Conservation (phyloP, 1,140 invertebrate species). For the Dendrolimus kikuchii region DNA sequence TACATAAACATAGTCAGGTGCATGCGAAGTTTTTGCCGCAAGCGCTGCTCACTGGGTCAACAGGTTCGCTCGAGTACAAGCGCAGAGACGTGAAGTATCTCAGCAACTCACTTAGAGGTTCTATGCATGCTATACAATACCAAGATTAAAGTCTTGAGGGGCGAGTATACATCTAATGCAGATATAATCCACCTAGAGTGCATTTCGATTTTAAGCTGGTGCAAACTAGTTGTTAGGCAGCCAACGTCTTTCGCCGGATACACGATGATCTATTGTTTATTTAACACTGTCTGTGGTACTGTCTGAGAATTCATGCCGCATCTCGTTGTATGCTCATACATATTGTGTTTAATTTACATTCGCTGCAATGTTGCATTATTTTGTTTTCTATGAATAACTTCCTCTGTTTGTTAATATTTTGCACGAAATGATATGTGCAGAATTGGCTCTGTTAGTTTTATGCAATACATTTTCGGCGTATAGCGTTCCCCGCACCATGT, state of each 20-base stretch:
- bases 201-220: constrained; percentile 18
- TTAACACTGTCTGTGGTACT: constrained; percentile 27
- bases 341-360: constrained; percentile 7
- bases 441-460: constrained; percentile 56
- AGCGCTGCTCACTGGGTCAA: constrained; percentile 51
- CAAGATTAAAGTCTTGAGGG: too few relatives aligned
- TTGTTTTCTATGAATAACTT: background rate
- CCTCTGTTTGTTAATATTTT: constrained; percentile 1
- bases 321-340: constrained; percentile 11
- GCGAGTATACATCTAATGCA: too few relatives aligned
- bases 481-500: constrained; percentile 44
- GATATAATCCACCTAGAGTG: constrained; percentile 1
- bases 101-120: constrained; percentile 49
- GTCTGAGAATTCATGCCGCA: constrained; percentile 46
- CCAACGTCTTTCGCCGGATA: constrained; percentile 47
- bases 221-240: constrained; percentile 45
- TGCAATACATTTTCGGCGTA: constrained; percentile 38
- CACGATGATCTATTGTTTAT: constrained; percentile 57
- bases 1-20: constrained; percentile 31
- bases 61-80: constrained; percentile 45
- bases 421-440: constrained; percentile 25
- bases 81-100: constrained; percentile 39
- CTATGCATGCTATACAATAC: constrained; percentile 8
- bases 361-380: background rate
- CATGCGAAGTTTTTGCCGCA: constrained; percentile 39